These are phyloP conservation scores for Tricholauxania praeusta DNA, from an alignment of 2,888 invertebrate genomes.

Conservation along the genomic window DNA sequence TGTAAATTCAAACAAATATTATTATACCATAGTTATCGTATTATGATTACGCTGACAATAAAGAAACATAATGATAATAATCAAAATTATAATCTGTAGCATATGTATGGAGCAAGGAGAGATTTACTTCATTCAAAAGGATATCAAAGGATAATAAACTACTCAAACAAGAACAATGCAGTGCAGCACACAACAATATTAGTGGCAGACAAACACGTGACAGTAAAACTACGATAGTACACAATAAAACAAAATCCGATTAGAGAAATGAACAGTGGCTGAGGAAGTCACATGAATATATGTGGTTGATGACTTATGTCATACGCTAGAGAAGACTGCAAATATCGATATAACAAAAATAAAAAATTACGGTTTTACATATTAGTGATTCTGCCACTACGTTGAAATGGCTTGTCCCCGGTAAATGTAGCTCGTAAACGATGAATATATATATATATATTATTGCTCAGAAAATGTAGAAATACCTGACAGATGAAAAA, in stretches of 20 bases:
- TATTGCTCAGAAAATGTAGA: no score
- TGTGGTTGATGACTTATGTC: conserved; percentile 5
- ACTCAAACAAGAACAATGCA: neutral
- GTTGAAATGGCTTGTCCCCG: no score
- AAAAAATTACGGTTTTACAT: no score
- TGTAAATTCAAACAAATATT: neutral
- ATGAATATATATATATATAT: no score
- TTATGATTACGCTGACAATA: neutral
- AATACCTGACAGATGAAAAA: no score
- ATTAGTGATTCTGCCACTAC: no score
- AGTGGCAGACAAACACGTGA: conserved; percentile 26
- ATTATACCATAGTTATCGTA: neutral
- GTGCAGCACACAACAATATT: neutral
- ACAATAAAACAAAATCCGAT: conserved; percentile 33
- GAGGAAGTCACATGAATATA: neutral
- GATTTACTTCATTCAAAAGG: neutral
- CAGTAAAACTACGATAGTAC: conserved; percentile 11
- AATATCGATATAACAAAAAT: no score
- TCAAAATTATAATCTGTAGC: conserved; percentile 7
- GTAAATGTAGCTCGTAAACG: no score
- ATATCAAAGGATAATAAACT: conserved; percentile 37
- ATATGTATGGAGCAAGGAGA: neutral
- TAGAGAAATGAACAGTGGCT: conserved; percentile 11
- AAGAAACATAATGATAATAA: neutral
- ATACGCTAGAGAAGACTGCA: neutral